Conservation (phyloP, 2,888 invertebrate species). For the Actias luna region DNA sequence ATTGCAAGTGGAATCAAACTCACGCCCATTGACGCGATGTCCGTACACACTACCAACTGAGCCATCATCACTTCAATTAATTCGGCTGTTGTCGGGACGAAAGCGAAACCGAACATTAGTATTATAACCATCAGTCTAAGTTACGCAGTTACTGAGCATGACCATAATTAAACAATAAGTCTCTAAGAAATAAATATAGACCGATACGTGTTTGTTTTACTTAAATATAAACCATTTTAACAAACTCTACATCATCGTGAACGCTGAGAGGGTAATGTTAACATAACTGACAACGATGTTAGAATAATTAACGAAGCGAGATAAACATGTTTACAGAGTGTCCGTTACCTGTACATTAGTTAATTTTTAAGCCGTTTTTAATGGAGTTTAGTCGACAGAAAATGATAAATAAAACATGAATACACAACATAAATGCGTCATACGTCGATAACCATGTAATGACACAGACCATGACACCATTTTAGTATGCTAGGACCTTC, state of each 20-base stretch:
- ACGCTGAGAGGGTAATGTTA: background rate
- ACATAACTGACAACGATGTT: background rate
- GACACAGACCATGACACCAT: background rate
- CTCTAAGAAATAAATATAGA: too few species aligned
- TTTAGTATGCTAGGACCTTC: too few species aligned
- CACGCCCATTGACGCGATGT: too few species aligned
- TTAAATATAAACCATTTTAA: background rate
- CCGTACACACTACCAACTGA: too few species aligned
- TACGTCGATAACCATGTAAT: background rate
- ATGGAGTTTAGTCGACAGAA: constrained; percentile 1
- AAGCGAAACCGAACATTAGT: too few species aligned
- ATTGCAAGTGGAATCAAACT: too few species aligned
- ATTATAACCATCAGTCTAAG: too few species aligned
- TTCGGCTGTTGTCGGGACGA: too few species aligned
- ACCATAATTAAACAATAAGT: too few species aligned
- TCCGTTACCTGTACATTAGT: background rate
- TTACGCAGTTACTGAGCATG: too few species aligned
- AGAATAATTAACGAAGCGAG: background rate
- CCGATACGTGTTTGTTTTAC: too few species aligned
- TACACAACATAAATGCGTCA: background rate
- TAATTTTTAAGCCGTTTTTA: constrained; percentile 2
- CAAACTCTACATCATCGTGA: background rate
- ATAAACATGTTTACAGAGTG: background rate
- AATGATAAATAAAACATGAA: background rate
- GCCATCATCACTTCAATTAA: too few species aligned